Evolutionary conservation across 2,888 invertebrate species (phyloP), one percentile per base, ranked within the genome.

Genomic region (Lissonota sp.): DNA sequence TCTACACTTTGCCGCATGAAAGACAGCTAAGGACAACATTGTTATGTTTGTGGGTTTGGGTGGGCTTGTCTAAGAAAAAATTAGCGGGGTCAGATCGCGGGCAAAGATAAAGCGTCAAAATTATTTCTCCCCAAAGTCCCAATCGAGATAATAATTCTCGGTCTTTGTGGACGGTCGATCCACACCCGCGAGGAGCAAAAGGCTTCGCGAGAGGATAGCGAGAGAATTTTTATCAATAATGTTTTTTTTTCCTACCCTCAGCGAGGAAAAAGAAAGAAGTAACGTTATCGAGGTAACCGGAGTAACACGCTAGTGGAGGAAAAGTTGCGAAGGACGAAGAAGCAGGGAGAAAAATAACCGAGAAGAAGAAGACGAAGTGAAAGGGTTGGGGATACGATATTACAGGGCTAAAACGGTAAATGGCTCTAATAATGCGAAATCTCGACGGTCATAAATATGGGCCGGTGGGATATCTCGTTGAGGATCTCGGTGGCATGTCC

Each of bases 381-480:
- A 46, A 63, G 37, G 26, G 37, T 16, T 60, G 51, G 83, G 72
- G 79, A 72, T 82, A 69, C 86, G 84, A 88, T 89, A 91, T 90
- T 91, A 91, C 86, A 86, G 88, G 87, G 87, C 87, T 88, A 90
- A 92, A 90, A 90, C 89, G 88, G 88, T 89, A 90, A 92, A 92
- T 90, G 90, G 89, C 91, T 87, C 90, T 92, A 92, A 92, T 92
- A 92, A 92, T 90, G 91, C 88, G 89, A 92, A 91, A 92, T 92
- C 92, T 92, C 86, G 87, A 83, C 84, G 86, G 88, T 86, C 90
- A 91, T 92, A 92, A 92, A 92, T 92, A 92, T 88, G 90, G 90
- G 88, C 86, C 86, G 84, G 85, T 87, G 84, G 84, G 88, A 89
- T 92, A 92, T 92, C 92, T 84, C 83, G 70, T 77, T 66, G 77